Base-by-base conservation (phyloP, 2,797 vertebrate species). In the Enteromius anoplus region DNA sequence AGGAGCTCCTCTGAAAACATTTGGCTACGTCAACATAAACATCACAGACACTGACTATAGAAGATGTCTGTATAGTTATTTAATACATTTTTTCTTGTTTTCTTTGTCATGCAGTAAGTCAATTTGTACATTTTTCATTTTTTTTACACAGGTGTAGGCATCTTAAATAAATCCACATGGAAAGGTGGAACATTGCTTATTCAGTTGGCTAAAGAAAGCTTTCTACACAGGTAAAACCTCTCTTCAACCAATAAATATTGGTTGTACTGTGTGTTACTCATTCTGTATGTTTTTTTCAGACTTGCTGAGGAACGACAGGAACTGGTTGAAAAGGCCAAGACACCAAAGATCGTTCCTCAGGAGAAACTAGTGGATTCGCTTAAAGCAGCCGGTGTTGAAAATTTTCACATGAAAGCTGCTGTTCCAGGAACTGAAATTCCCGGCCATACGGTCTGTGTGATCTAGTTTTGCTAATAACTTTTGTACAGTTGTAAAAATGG, bases 361-460 rank as follows among this genome's bases (percentile, higher is more conserved):
- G 42, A 34, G 8, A 84, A 83, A 78, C 84, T 95, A 9, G 34
- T 94, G 81, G 93, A 93, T 80, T 95, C 96, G 0, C 81, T 96
- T 76, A 95, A 93, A 86, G 92, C 92, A 83, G 94, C 91, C 0
- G 96, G 96, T 23, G 91, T 96, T 60, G 90, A 95, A 32, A 93
- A 97, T 85, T 98, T 98, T 82, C 95, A 93, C 72, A 95, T 98
- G 96, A 98, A 96, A 92, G 90, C 95, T 5, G 98, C 97, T 0
- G 97, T 99, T 40, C 98, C 98, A 3, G 98, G 98, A 70, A 98
- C 97, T 0, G 97, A 99, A 92, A 91, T 99, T 40, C 97, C 96
- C 70, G 96, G 96, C 77, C 96, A 97, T 87, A 95, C 96, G 95
- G 97, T 96, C 69, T 70, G 37, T 81, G 69, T 40, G 14, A 32